A percentile compares a stretch with the other conserved stretches of the same genome.
These are phyloP conservation scores for Xylophagus ater DNA, from an alignment of 2,888 invertebrate genomes.

Conservation along the genomic window DNA sequence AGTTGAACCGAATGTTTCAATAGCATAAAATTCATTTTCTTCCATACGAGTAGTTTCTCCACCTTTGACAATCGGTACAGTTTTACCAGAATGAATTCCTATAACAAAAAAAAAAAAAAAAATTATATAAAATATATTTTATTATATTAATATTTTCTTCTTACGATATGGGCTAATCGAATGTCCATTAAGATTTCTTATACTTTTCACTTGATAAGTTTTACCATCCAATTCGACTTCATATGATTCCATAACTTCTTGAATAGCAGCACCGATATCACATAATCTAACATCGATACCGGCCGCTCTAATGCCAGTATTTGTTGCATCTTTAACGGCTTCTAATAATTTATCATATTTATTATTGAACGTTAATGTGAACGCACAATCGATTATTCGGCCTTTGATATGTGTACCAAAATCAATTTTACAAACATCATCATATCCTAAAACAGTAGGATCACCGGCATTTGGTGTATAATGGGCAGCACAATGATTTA, in stretches of 20 bases:
- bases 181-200: constrained; percentile 96
- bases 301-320: constrained; percentile 89
- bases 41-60: constrained; percentile 98
- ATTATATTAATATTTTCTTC: constrained; percentile 24
- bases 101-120: constrained; percentile 2
- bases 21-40: constrained; percentile 97
- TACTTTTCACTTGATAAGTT: constrained; percentile 91
- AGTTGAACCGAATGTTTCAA: constrained; percentile 98
- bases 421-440: constrained; percentile 98
- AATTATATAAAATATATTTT: constrained; percentile 2
- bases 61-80: constrained; percentile 98
- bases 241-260: constrained; percentile 99
- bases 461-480: constrained; percentile 99
- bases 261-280: constrained; percentile 92
- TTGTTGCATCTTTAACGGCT: constrained; percentile 96
- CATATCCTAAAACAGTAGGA: constrained; percentile 82
- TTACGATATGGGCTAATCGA: constrained; percentile 97
- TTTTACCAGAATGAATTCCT: constrained; percentile 93
- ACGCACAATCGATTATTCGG: constrained; percentile 97
- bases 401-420: constrained; percentile 98
- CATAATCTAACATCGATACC: constrained; percentile 97
- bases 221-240: constrained; percentile 96
- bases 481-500: constrained; percentile 98
- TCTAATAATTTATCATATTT: constrained; percentile 89
- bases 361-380: constrained; percentile 92